Base-by-base conservation (phyloP, 1,140 invertebrate species). In the Drosophila nebulosa region DNA sequence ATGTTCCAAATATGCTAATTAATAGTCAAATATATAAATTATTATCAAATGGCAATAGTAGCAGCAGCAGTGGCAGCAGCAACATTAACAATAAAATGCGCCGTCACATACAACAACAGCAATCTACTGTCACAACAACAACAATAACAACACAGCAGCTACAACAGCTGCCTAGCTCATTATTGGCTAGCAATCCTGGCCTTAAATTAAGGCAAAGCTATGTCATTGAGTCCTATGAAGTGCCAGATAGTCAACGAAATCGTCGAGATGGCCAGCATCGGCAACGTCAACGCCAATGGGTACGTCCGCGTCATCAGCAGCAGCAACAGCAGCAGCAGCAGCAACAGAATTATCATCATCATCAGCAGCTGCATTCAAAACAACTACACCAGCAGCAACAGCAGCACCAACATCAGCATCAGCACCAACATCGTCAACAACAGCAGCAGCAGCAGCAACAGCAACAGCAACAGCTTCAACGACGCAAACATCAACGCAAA, bases 11-110 rank as follows among this genome's bases (percentile, higher is more conserved):
- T 90, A 79, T 69, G 65, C 73, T 89, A 83, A 83, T 83, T 69
- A 90, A 90, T 90, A 90, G 89, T 90, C 89, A 90, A 90, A 85
- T 81, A 90, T 69, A 79, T 90, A 84, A 84, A 68, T 84, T 90
- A 88, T 90, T 90, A 78, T 58, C 72, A 74, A 88, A 69, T 76
- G 79, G 70, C 78, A 67, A 79, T 57, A 51, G 63, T 46, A 24
- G 42, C 78, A 60, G 35, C 62, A 36, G 58, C 75, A 50, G 18
- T 32, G 53, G 26, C 58, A 51, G 63, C 35, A 24, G 42, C 58
- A 39, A 39, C 69, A 58, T 30, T 36, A 90, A 55, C 69, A 70
- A 16, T 65, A 77, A 83, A 36, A 57, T 72, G 63, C 70, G 71
- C 50, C 55, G 70, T 10, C 76, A 75, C 52, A 64, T 78, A 55